Base-by-base conservation (phyloP, 2,888 invertebrate genomes). In the Philhelius pedissequus region DNA sequence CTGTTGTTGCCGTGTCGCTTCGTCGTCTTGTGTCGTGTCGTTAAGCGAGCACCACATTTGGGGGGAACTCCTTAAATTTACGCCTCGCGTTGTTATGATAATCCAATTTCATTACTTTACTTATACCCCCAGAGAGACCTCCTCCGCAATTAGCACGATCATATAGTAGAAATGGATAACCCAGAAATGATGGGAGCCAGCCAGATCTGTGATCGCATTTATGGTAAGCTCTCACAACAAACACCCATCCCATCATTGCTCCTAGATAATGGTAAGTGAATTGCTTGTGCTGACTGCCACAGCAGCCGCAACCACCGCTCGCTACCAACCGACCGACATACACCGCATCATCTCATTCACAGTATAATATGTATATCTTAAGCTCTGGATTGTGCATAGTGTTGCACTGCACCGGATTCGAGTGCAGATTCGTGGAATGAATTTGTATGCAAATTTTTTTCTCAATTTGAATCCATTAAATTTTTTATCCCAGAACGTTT, bases 381-480 rank as follows among this genome's bases (percentile, higher is more conserved):
- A 56, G 78, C 50, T 66, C 48, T 43, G 52, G 69, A 68, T 58
- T 45, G 60, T 40, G 27, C 20, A 30, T 20, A 13, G 15, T 15
- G 52, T 25, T 50, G 22, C 22, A 60, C 5, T 25, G 62, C 76
- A 68, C 22, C 45, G 62, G 62, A 66, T 60, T 71, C 60, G 66
- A 77, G 56, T 78, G 58, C 73, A 48, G 66, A 54, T 73, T 62
- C 66, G 50, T 74, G 64, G 69, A 86, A 76, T 74, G 76, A 64
- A 79, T 86, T 81, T 77, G 81, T 86, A 86, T 86, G 86, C 81
- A 86, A 86, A 86, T 86, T 86, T 86, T 35, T 71, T 56, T 68
- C 76, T 77, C 69, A 77, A 77, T 76, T 81, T 81, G 76, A 81
- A 86, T 86, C 71, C 62, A 77, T 86, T 81, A 71, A 78, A 84